These are phyloP conservation scores for Phengaris arion DNA, from an alignment of 2,888 invertebrate genomes.

Conservation along the genomic window DNA sequence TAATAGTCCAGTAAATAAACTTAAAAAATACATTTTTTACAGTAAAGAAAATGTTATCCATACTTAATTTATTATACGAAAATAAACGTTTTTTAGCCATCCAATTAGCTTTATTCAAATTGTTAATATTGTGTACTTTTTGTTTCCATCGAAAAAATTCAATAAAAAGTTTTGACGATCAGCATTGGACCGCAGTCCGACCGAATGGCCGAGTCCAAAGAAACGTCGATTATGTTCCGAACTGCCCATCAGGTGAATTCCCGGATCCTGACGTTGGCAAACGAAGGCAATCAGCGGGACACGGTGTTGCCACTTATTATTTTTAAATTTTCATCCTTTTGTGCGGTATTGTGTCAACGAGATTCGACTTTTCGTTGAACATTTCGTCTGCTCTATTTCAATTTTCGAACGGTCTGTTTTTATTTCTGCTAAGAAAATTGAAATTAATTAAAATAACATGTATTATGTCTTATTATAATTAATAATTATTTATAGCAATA, in stretches of 20 bases:
- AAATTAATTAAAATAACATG: too few relatives aligned
- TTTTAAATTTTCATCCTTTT: constrained; percentile 34
- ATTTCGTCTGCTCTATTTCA: neutral
- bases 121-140: neutral
- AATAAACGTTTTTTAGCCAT: too few relatives aligned
- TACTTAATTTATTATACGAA: too few relatives aligned
- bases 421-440: too few relatives aligned
- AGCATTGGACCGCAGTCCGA: neutral
- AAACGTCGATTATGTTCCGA: constrained; percentile 28
- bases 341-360: constrained; percentile 25
- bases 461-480: neutral
- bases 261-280: constrained; percentile 48
- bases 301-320: constrained; percentile 35
- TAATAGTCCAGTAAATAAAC: too few relatives aligned
- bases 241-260: constrained; percentile 32
- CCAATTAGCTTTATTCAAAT: too few relatives aligned
- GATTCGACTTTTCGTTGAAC: constrained; percentile 24
- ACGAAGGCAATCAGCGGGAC: constrained; percentile 54
- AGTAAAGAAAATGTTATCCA: too few relatives aligned
- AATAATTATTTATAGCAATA: too few relatives aligned
- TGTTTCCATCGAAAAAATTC: constrained; percentile 18
- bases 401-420: too few relatives aligned
- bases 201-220: constrained; percentile 20
- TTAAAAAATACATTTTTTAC: too few relatives aligned
- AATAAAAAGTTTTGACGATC: constrained; percentile 30